Base-by-base conservation (phyloP, 2,888 invertebrate species). In the Noctua comes region DNA sequence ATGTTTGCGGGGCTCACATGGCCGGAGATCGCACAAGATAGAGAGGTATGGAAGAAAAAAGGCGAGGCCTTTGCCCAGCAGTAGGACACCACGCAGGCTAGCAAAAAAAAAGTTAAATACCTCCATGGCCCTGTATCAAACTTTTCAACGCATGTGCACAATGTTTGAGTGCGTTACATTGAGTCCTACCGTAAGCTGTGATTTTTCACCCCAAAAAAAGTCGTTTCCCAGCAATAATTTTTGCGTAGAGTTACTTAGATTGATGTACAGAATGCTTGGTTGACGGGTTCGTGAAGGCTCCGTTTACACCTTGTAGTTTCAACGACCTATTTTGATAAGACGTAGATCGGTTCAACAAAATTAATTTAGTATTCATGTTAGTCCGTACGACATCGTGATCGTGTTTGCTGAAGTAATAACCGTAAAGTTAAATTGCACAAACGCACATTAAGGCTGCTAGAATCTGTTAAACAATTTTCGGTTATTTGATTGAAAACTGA, bases 401-500 rank as follows among this genome's bases (percentile, higher is more conserved):
- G 16, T 2, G n/a, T 71, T 71, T 16, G 18, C 18, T 68, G 4
- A 51, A 65, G 11, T 8, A 21, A 57, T 51, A 79, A 51, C n/a
- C 11, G 24, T 51, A 27, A 62, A 83, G 68, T 46, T 68, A 57
- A 71, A 71, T 71, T 57, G 10, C 62, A 18, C n/a, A 71, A 71
- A 68, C 48, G 10, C 62, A 18, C n/a, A 31, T 68, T 27, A 40
- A 27, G 46, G 46, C 27, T 54, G 43, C 18, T 36, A 48, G 3
- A 6, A 57, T 48, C 16, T 36, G 27, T 40, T 77, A 51, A 78
- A 54, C 31, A 31, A 77, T 71, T 62, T 68, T 77, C 27, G 3
- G 36, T 57, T n/a, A 48, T 68, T 13, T 40, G 54, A 57, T 64
- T 43, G 43, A 31, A 70, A 83, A 82, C 59, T 40, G 16, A 74